Base-by-base conservation (phyloP, 2,113 vertebrate species). In the Gymnocephalus cernua region DNA sequence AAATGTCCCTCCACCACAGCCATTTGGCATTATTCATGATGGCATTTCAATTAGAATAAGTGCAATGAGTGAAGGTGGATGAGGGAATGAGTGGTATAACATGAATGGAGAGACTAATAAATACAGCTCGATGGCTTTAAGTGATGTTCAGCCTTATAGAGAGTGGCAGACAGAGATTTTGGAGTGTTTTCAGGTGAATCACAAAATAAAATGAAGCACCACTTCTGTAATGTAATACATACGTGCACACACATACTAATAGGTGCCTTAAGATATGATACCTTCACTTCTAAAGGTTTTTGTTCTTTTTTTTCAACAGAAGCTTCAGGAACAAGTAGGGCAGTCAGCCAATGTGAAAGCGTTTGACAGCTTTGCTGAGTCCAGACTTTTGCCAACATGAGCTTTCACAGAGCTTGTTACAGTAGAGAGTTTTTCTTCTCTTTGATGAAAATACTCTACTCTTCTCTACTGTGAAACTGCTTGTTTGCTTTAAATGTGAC, bases 21-120 rank as follows among this genome's bases (percentile, higher is more conserved):
- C 77, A 56, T 85, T 86, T 85, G 70, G 45, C 68, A 69, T 89
- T 74, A 87, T 82, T 89, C 53, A 86, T 74, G 25, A 67, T 68
- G 85, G 78, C 82, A 79, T 85, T 92, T 89, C 84, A 85, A 90
- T 93, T 90, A 92, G 84, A 88, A 89, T 82, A 79, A 89, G 88
- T 82, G 81, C 74, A 77, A 80, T 63, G 81, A 85, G 79, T 69
- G 78, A 84, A 78, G 47, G 80, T 75, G 80, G 69, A 88, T 82
- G 87, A 76, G 79, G 62, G 53, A 85, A 79, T 47, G 50, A 87
- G 80, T 59, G 74, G 79, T 79, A 35, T 82, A 86, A 87, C 77
- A 81, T 84, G 72, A 88, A 87, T 38, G 53, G 62, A 80, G 59
- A 74, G 72, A 62, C 74, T 82, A 68, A 87, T 91, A 88, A 89